Evolutionary conservation across 2,888 invertebrate genomes (phyloP).

Genomic region (Amiota communis): DNA sequence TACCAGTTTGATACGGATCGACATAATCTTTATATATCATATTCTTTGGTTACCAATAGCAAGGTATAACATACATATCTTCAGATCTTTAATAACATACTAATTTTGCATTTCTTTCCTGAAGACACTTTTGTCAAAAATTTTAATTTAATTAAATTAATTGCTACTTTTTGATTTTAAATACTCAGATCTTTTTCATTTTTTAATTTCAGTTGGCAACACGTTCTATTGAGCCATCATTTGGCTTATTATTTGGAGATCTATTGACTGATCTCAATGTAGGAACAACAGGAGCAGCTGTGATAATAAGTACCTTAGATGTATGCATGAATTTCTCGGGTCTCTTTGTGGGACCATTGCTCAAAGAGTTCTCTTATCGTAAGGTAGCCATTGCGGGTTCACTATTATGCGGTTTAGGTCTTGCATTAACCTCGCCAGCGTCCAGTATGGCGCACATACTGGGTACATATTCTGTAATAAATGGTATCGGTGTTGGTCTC

Average conservation of each 20-base stretch:
- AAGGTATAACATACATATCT: too few species aligned
- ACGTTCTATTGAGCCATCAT: slow-evolving; percentile 86
- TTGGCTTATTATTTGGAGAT: slow-evolving; percentile 86
- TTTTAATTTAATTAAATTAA: neutral
- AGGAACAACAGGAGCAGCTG: slow-evolving; percentile 82
- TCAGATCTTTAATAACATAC: too few species aligned
- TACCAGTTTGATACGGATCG: too few species aligned
- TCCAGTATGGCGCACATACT: slow-evolving; percentile 82
- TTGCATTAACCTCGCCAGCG: slow-evolving; percentile 81
- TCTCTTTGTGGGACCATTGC: slow-evolving; percentile 83
- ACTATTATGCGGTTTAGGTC: slow-evolving; percentile 78
- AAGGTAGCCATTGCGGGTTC: slow-evolving; percentile 82
- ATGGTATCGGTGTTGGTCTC: slow-evolving; percentile 85
- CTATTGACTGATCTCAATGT: slow-evolving; percentile 80
- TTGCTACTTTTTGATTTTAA: neutral
- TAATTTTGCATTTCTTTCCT: neutral
- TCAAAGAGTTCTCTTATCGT: slow-evolving; percentile 83
- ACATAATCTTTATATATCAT: too few species aligned
- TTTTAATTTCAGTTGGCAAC: slow-evolving; percentile 79
- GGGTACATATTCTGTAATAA: slow-evolving; percentile 83
- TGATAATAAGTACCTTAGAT: slow-evolving; percentile 84
- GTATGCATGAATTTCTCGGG: slow-evolving; percentile 86
- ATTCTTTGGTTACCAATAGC: too few species aligned
- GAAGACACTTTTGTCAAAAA: neutral
- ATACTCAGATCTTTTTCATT: neutral